Conservation (phyloP, 2,113 vertebrate species). For the Pogonocichla stellata region DNA sequence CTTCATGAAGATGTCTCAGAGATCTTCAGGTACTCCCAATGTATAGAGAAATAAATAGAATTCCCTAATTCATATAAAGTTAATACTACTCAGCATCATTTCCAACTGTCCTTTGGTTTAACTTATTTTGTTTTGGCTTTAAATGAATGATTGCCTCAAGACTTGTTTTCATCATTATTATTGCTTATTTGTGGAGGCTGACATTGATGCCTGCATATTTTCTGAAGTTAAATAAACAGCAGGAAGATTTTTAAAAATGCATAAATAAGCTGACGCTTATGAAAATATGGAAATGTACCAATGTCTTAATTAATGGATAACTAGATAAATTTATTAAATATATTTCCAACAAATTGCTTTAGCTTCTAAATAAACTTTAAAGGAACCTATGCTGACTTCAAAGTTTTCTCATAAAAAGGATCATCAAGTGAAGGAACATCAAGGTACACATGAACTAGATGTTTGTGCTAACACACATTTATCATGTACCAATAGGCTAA, state of each 20-base stretch:
- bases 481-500: background rate
- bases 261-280: background rate
- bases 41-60: background rate
- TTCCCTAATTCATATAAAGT: background rate
- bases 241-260: background rate
- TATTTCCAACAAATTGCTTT: background rate
- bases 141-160: background rate
- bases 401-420: background rate
- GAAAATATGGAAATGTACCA: background rate
- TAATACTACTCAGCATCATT: background rate
- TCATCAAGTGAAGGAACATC: background rate
- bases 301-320: background rate
- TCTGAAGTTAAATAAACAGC: background rate
- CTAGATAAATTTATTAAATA: background rate
- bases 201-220: background rate
- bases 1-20: background rate
- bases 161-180: background rate
- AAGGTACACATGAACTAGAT: background rate
- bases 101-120: background rate
- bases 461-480: background rate
- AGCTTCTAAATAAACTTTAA: background rate
- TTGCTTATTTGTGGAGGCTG: background rate
- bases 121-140: background rate
- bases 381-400: background rate
- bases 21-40: rapidly evolving